Percentiles rank a stretch among this genome's conserved stretches.
Evolutionary conservation across 2,797 vertebrate genomes (phyloP).

Genomic region (Spondyliosoma cantharus): DNA sequence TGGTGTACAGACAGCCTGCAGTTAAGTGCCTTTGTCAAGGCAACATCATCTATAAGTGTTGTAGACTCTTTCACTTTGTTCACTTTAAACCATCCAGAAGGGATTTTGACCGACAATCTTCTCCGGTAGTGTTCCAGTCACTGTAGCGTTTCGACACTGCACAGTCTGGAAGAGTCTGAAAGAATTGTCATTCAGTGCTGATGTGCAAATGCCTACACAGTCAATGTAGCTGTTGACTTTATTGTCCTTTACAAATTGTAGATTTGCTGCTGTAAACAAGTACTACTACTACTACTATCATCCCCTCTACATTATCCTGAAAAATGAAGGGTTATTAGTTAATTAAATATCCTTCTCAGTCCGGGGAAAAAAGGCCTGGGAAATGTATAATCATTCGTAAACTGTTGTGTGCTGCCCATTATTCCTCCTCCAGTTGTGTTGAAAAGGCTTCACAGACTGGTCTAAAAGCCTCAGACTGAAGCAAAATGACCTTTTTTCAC

Average conservation of each 20-base stretch:
- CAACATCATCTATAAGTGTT: constrained; percentile 47
- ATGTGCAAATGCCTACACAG: constrained; percentile 3
- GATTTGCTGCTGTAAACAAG: constrained; percentile 50
- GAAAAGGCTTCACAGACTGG: constrained; percentile 19
- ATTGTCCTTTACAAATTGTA: constrained; percentile 13
- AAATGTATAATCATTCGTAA: constrained; percentile 10
- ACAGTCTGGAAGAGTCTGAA: constrained; percentile 9
- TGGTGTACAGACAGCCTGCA: constrained; percentile 7
- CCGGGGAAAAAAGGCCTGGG: not conserved
- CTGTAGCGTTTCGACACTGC: not conserved
- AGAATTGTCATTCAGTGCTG: constrained; percentile 2
- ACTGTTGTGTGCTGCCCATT: not conserved
- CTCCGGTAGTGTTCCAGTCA: constrained; percentile 1
- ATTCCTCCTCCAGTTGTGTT: constrained; percentile 4
- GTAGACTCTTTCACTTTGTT: constrained; percentile 39
- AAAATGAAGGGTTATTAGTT: not conserved
- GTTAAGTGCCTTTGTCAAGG: constrained; percentile 72
- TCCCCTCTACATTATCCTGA: not conserved
- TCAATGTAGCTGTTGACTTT: not conserved
- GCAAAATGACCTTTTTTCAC: not conserved
- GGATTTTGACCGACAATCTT: constrained; percentile 13
- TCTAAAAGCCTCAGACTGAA: constrained; percentile 8
- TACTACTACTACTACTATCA: not conserved
- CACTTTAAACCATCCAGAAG: constrained; percentile 20
- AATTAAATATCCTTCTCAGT: not conserved